Conservation (phyloP, 1,140 invertebrate species). For the Daktulosphaira vitifoliae region DNA sequence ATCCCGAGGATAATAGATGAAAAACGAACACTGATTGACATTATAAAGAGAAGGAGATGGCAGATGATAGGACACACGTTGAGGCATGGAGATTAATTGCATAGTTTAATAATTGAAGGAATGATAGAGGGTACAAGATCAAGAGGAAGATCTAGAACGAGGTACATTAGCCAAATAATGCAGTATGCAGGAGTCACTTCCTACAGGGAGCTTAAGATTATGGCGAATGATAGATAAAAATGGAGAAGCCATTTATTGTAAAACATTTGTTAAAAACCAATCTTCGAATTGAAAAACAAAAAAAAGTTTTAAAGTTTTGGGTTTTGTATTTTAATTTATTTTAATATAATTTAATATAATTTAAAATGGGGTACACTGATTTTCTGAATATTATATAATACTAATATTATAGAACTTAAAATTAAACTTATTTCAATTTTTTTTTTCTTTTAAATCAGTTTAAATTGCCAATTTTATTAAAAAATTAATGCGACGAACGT, state of each 20-base stretch:
- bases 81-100: background rate
- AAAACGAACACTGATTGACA: slow-evolving; percentile 5
- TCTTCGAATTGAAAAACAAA: slow-evolving; percentile 5
- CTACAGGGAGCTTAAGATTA: background rate
- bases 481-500: too few species aligned
- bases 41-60: slow-evolving; percentile 44
- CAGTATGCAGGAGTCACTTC: slow-evolving; percentile 6
- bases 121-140: background rate
- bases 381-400: too few species aligned
- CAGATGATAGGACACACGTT: background rate
- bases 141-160: background rate
- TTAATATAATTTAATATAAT: too few species aligned
- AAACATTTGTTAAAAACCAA: slow-evolving; percentile 11
- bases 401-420: too few species aligned
- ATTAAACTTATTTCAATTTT: too few species aligned
- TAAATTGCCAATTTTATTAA: too few species aligned
- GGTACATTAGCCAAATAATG: slow-evolving; percentile 1
- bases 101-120: background rate
- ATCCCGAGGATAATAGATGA: slow-evolving; percentile 1
- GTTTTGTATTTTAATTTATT: too few species aligned
- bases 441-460: too few species aligned
- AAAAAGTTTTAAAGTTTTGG: too few species aligned
- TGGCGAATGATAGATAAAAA: slow-evolving; percentile 6
- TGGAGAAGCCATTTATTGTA: slow-evolving; percentile 13
- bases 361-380: too few species aligned